Base-by-base conservation (phyloP, 1,140 invertebrate species). In the Trichoplusia ni region DNA sequence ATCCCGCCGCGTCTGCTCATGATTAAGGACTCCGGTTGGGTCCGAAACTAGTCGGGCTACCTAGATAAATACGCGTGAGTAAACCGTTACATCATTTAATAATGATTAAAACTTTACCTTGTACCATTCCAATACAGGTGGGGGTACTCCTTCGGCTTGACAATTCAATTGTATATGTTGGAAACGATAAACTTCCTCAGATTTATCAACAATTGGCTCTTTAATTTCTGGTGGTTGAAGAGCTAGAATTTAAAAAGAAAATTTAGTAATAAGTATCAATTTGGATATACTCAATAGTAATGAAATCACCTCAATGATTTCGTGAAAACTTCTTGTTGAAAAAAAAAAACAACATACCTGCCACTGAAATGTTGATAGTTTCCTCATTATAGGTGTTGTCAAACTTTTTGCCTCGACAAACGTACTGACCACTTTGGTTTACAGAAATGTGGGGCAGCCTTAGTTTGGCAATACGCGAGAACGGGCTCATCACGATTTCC, bases 31-130 rank as follows among this genome's bases (percentile, higher is more conserved):
- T n/a, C n/a, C n/a, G n/a, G n/a, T n/a, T n/a, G n/a, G n/a, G n/a
- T n/a, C n/a, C n/a, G n/a, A n/a, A n/a, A n/a, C n/a, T n/a, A n/a
- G n/a, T n/a, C n/a, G n/a, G n/a, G n/a, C n/a, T n/a, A n/a, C n/a
- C n/a, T n/a, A n/a, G n/a, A n/a, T n/a, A 14, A 37, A 11, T 11
- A 16, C 11, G 4, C n/a, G 35, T 37, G 35, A 37, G 35, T 37
- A 37, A 37, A 14, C 16, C 11, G 37, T 11, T 42, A 23, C 40
- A n/a, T 42, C n/a, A 16, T n/a, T n/a, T n/a, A n/a, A n/a, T n/a
- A n/a, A n/a, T n/a, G n/a, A n/a, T n/a, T n/a, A n/a, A n/a, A 46
- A 46, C 23, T 16, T 78, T 77, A 89, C 86, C 80, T 82, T 89
- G 27, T 64, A 75, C 86, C 86, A 89, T 8, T 58, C 64, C 11